Evolutionary conservation across 2,113 vertebrate species (phyloP), one percentile per base, ranked within the genome.

Genomic region (rabbit (Oryctolagus cuniculus)): DNA sequence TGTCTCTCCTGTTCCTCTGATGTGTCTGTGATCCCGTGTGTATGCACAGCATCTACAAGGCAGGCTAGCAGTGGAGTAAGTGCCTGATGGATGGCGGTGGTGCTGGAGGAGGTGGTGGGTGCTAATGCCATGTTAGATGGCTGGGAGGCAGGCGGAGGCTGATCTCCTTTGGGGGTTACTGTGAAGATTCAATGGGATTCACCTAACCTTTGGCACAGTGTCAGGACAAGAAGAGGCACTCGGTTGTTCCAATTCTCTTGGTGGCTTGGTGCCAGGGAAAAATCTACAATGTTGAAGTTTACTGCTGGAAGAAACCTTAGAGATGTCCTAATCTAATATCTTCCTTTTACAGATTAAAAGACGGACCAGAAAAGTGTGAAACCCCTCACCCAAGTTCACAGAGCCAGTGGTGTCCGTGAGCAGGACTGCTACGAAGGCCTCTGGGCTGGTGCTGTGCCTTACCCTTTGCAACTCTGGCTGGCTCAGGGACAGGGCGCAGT

Each of bases 291-390:
- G 44, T 8, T 84, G 31, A 58, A 44, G 83, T 89, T 61, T 53
- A 74, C 27, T 75, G 8, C 38, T 74, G 17, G 74, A 95, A 87
- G 64, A 87, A 87, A 29, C 3, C 21, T 88, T 75, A 84, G 63
- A 38, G 31, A 34, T 61, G 63, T 44, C 17, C 19, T 31, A 27
- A 91, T 73, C 70, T n/a, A 67, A 79, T 19, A 27, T 38, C 51
- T 94, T 96, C 79, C 63, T 90, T 78, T 93, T 31, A 69, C 2
- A 64, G 25, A 92, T 72, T 10, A 36, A 89, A 82, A 93, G 74
- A 82, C 91, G 74, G 38, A 75, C 12, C 15, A 89, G 58, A 63
- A 92, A 88, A 81, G 44, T 44, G 21, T 69, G 63, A 84, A 89
- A 94, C 11, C 64, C 74, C 25, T 55, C 10, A 10, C 38, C 31